A percentile compares a stretch with the other conserved stretches of the same genome.
These are phyloP conservation scores for Hyla sarda DNA, from an alignment of 2,113 vertebrate species.

Conservation along the genomic window DNA sequence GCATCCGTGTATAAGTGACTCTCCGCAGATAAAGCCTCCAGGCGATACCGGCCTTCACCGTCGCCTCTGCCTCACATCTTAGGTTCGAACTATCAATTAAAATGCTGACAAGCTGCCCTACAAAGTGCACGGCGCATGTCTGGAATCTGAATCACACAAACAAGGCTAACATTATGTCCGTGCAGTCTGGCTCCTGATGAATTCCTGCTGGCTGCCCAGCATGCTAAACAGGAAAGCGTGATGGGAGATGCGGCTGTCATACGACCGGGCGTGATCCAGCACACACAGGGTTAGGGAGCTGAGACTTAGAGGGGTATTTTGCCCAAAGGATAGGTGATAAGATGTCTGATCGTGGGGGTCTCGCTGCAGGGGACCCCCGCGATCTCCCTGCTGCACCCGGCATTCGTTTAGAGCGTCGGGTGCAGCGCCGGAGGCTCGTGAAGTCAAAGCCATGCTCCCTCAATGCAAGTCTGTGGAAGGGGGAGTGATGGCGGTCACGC, in stretches of 20 bases:
- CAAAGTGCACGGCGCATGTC: neutral
- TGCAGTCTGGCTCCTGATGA: neutral
- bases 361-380: no score
- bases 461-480: no score
- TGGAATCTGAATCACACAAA: slow-evolving; percentile 12
- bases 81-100: neutral
- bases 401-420: no score
- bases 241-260: neutral
- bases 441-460: no score
- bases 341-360: no score
- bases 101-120: neutral
- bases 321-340: no score
- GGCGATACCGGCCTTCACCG: neutral
- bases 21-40: neutral
- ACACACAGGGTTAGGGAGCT: no score
- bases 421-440: no score
- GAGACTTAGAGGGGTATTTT: no score
- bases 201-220: neutral
- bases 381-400: no score
- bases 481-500: no score
- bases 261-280: neutral
- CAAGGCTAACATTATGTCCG: neutral
- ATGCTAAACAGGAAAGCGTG: neutral
- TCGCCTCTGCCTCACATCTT: neutral
- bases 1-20: neutral